Base-by-base conservation (phyloP, 2,888 invertebrate genomes). In the Mythimna loreyi region DNA sequence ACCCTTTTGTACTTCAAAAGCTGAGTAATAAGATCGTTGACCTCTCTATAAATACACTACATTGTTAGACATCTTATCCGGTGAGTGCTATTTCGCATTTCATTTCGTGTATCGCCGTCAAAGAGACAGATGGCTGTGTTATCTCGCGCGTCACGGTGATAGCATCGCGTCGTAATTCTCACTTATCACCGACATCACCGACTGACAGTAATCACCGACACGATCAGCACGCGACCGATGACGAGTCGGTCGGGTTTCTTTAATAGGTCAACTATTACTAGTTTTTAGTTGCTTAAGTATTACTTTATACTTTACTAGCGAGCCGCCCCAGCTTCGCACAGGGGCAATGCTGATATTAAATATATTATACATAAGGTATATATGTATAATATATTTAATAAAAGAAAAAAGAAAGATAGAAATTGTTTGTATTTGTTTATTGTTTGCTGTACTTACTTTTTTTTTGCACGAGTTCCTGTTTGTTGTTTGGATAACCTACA, bases 101-200 rank as follows among this genome's bases (percentile, higher is more conserved):
- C 66, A 43, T 71, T 58, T 58, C 43, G 49, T 68, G 28, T 55
- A 57, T 60, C 21, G 53, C 70, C 43, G 61, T 55, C 67, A 67
- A 53, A 43, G 68, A 71, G 77, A 82, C 56, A 56, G 66, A 85
- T 72, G 30, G 71, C 52, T 56, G 45, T 21, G 52, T 28, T 71
- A 72, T 69, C 72, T 30, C 28, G 21, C 25, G 40, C 55, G 64
- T 40, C n/a, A 8, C 43, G 43, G 75, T 83, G 40, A 69, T 53
- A 40, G 52, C 16, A 74, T 72, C 67, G 66, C 72, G 25, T 71
- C 83, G 83, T 85, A 73, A 72, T 68, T 77, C 82, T 83, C 66
- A 21, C 69, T 72, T 75, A 85, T 77, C 85, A 60, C 43, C 56
- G 53, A 62, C 67, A 50, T 21, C 30, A 53, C 53, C 53, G n/a